Evolutionary conservation across 1,140 invertebrate species (phyloP), one percentile per base, ranked within the genome.

Genomic region (Leptinotarsa texana): DNA sequence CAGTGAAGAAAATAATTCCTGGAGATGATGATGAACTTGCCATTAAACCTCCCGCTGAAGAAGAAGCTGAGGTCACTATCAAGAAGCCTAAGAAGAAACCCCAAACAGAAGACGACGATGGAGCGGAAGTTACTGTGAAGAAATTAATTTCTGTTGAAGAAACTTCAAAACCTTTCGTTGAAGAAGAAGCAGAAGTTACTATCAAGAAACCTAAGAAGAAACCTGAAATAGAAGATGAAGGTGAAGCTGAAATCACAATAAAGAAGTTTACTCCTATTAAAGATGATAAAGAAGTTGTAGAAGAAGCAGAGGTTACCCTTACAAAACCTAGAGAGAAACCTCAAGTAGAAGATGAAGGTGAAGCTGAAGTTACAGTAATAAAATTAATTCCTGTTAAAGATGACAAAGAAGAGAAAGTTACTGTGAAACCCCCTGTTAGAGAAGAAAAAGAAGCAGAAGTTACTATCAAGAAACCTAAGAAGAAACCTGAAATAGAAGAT

Each of bases 51-150:
- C 47, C 72, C 6, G 48, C 49, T n/a, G 80, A 79, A 47, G 47
- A 70, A 75, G 82, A 82, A 51, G 86, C 51, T 86, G 75, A 86
- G 85, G 49, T 85, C 85, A 3, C 86, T 86, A 72, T 75, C 11
- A 73, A 72, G 11, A 74, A 72, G 61, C 68, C 69, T 13, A 73
- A 73, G 21, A 42, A 67, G 47, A n/a, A 84, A 89, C 47, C 83
- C 82, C 78, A 86, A 75, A 75, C 82, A 81, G 63, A 86, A 86
- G 77, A 80, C 6, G 82, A 85, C 73, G 87, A 86, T 65, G 65
- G 67, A 21, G 76, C 74, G 15, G 85, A 92, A 86, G 84, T 92
- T 21, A 92, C 89, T 49, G 13, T 87, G 93, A 92, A 92, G 79
- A 80, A 82, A 77, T 68, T 69, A 75, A 73, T 75, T 63, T 73